Percentiles rank a stretch among this genome's conserved stretches.
Evolutionary conservation across 2,113 vertebrate species (phyloP).

Genomic region (Carollia perspicillata): DNA sequence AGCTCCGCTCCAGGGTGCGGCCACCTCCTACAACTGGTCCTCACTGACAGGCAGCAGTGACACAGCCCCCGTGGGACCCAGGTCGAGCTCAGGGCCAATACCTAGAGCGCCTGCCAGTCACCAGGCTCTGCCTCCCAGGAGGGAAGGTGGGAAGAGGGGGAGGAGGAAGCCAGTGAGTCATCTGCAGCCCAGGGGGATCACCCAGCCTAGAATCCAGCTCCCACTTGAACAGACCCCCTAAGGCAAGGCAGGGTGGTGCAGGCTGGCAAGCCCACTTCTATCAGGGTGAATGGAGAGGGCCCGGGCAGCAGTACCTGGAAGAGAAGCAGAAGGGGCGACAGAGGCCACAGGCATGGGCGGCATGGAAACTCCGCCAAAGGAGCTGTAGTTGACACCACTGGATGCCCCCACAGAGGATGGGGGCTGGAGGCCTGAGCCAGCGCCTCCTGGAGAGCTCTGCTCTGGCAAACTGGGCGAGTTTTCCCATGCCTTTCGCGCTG

Average conservation of each 20-base stretch:
- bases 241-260: background rate
- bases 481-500: slow-evolving; percentile 98
- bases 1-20: accelerated
- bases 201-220: background rate
- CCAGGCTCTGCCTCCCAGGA: background rate
- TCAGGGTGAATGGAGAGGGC: too few relatives aligned
- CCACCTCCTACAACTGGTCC: accelerated
- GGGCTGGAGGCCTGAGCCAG: slow-evolving; percentile 88
- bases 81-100: background rate
- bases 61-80: accelerated
- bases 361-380: slow-evolving; percentile 97
- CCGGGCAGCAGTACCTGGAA: slow-evolving; percentile 88
- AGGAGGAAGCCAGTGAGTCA: accelerated
- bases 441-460: slow-evolving; percentile 92
- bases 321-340: slow-evolving; percentile 96
- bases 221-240: accelerated
- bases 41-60: background rate
- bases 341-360: slow-evolving; percentile 98
- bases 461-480: slow-evolving; percentile 97
- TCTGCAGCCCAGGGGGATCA: background rate
- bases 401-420: slow-evolving; percentile 93
- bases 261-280: background rate
- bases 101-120: background rate
- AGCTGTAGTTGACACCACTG: slow-evolving; percentile 95
- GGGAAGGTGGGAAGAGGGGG: accelerated